Evolutionary conservation across 2,113 vertebrate genomes (phyloP), one percentile per base, ranked within the genome.

Genomic region (Sylvilagus bachmani): DNA sequence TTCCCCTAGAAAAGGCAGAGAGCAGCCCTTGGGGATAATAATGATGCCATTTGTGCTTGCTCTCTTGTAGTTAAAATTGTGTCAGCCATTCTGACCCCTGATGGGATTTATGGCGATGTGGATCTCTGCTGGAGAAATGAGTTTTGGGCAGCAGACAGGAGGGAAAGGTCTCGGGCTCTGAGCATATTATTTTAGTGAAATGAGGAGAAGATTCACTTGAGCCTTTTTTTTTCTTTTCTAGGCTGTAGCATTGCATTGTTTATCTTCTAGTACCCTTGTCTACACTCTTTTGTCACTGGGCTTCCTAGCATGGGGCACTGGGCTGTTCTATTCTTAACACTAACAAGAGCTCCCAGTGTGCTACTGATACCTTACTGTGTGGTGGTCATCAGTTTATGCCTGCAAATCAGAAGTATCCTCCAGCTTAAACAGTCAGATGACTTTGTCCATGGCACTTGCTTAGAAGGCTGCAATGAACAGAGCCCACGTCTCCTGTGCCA

Each of bases 11-110:
- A 93, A 93, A 95, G 81, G n/a, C 58, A 67, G 90, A 86, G 80
- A 14, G 73, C 67, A 92, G 36, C 75, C 74, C 33, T 87, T 25
- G 55, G 64, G 90, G 80, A 88, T 81, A 86, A 96, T 87, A 93
- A 95, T 75, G 66, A 86, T 31, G 10, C 21, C 53, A 62, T 96
- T 97, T 94, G 88, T 71, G 90, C 96, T 62, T 33, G 71, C 62
- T 93, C 66, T 80, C 82, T 84, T 85, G 53, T 73, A 96, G 93
- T 96, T 97, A 96, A 90, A 96, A 91, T 44, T 94, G 51, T 96
- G 96, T 93, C 95, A 85, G 95, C 83, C 5, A 0, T 92, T 86
- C 70, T 87, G 92, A 90, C 83, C 21, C 77, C 78, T 90, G 70
- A 14, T 79, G 31, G 69, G 83, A 95, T 96, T 97, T 95, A 78